Evolutionary conservation across 2,888 invertebrate genomes (phyloP), one percentile per base, ranked within the genome.

Genomic region (Drosophila fulvimacula): DNA sequence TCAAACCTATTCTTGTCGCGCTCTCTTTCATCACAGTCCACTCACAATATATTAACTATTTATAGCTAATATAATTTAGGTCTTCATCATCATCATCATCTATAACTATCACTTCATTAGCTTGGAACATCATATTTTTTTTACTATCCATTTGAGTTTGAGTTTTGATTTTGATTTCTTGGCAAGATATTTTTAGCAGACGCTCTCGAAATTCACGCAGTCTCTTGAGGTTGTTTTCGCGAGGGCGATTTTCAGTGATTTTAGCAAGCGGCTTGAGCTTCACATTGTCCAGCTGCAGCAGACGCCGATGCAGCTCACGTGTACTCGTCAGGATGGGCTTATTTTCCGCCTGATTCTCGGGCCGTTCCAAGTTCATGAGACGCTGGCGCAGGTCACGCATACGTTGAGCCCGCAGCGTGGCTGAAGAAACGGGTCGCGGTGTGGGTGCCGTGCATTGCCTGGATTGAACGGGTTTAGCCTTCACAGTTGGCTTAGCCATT

Each of bases 331-430:
- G 13, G 6, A 0, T 2, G 0, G 52, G 52, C 5, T 19, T 53
- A 9, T 5, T 21, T 1, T 11, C 27, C 2, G 17, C 15, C 36
- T 1, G 13, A 5, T 44, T 7, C 9, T 5, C n/a, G 6, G 15
- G 21, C 9, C 34, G 19, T 1, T 59, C 70, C 11, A 71, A 32
- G 4, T 71, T 71, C 36, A 66, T 65, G 0, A 71, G 59, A 32
- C 66, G 71, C 39, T 59, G 58, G 1, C 73, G 73, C 11, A 71
- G 42, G 5, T 71, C 51, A 0, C 44, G 55, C 73, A 71, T 73
- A 1, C 34, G 72, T 10, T 71, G 30, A 6, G 58, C 19, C 36
- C 10, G 49, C 1, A 36, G 27, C 17, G 17, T 17, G 10, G 5
- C 1, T 19, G 49, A 1, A 21, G 15, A 30, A 7, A 7, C 30